Base-by-base conservation (phyloP, 2,113 vertebrate genomes). In the Rhinoptilus africanus region DNA sequence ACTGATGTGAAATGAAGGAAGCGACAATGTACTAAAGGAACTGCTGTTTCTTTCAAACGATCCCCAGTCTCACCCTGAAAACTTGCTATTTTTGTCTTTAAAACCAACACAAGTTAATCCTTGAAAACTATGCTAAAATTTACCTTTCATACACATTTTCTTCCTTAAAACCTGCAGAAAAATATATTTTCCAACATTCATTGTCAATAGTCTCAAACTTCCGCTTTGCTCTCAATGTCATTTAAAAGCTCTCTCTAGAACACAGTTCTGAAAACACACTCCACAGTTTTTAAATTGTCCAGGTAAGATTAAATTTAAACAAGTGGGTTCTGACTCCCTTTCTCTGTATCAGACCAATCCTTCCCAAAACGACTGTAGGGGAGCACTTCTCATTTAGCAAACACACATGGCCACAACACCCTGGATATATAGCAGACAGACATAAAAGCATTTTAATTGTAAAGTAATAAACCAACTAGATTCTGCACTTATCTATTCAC, bases 141-240 rank as follows among this genome's bases (percentile, higher is more conserved):
- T 34, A 76, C 34, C n/a, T 75, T 75, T 87, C 8, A 0, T 43
- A 57, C 2, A 45, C 8, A 34, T 41, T 76, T 66, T 73, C 56
- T 37, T 66, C 35, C 34, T 77, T 47, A 63, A 76, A 57, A 76
- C 8, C 22, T 13, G 34, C 5, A 41, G 23, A 35, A 81, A 81
- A 43, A 83, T 51, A 18, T 50, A 10, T 50, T 68, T 96, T 79
- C 27, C 45, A 91, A 20, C 15, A 73, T 34, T 51, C 22, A 11
- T 1, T 57, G 26, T 32, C 16, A 48, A 30, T 4, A 53, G 32
- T 26, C 54, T 53, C 39, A 53, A 76, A 68, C 3, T 9, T 16
- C 17, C 0, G 1, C 35, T 66, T 64, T 35, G 9, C 48, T 60
- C 4, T 10, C 17, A 47, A 24, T 1, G 7, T n/a, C 8, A 69